These are phyloP conservation scores for Tringa solitaria DNA, from an alignment of 2,113 vertebrate species.

Conservation along the genomic window DNA sequence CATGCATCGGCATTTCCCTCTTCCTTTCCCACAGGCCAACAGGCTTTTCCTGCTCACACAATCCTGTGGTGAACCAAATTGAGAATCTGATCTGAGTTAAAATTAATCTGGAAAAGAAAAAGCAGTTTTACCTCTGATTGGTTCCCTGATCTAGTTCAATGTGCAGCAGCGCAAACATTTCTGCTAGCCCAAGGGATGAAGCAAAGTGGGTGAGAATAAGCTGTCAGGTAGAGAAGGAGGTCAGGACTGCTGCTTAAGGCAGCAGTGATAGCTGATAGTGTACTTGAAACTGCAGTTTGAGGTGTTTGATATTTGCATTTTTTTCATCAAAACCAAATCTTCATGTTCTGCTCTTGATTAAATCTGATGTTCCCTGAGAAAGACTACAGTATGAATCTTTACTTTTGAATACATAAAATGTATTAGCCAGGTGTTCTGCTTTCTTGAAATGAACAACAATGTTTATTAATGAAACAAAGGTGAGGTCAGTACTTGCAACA, in stretches of 20 bases:
- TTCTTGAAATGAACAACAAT: background rate
- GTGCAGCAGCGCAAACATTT: constrained; percentile 28
- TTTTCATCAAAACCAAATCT: constrained; percentile 35
- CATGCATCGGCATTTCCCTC: background rate
- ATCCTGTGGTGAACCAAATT: background rate
- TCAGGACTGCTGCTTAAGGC: constrained; percentile 20
- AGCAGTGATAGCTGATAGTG: background rate
- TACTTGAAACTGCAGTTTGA: constrained; percentile 8
- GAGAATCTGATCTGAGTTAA: constrained; percentile 5
- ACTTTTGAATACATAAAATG: background rate
- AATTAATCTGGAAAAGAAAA: background rate
- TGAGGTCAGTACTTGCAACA: background rate
- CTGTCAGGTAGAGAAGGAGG: constrained; percentile 49
- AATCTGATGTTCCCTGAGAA: background rate
- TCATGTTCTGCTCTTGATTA: background rate
- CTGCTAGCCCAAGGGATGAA: constrained; percentile 43
- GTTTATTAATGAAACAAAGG: background rate
- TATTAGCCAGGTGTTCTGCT: background rate
- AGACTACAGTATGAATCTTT: background rate
- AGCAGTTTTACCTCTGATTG: background rate
- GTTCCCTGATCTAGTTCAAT: constrained; percentile 39
- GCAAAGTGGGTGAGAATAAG: constrained; percentile 6
- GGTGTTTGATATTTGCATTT: constrained; percentile 20
- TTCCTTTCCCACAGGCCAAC: background rate
- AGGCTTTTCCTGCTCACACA: background rate